These are phyloP conservation scores for Phyllopteryx taeniolatus DNA, from an alignment of 2,113 vertebrate genomes.

Conservation along the genomic window DNA sequence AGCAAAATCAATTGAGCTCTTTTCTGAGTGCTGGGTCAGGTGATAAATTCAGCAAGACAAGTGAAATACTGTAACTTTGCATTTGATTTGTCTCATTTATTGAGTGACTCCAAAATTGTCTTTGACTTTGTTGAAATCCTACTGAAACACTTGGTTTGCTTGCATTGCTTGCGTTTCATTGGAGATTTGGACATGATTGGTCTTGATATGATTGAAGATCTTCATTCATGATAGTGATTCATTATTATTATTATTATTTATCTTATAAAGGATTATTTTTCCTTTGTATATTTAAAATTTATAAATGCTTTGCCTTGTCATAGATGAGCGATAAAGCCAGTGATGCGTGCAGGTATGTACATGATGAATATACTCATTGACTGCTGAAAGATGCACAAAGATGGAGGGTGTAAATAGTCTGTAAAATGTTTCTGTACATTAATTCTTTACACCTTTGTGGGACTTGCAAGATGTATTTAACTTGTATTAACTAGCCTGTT, in stretches of 20 bases:
- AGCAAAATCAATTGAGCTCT: too few species aligned
- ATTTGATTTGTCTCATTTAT: constrained; percentile 33
- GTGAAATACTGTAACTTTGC: neutral
- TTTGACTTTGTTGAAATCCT: constrained; percentile 24
- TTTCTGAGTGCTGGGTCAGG: neutral
- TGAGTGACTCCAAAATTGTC: constrained; percentile 17
- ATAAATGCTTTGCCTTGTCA: constrained; percentile 41
- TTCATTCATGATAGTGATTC: too few species aligned
- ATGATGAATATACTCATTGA: constrained; percentile 21
- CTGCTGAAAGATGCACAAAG: constrained; percentile 30
- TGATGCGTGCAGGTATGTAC: neutral
- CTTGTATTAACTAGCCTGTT: constrained; percentile 61
- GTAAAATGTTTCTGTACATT: constrained; percentile 69
- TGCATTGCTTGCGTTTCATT: constrained; percentile 50
- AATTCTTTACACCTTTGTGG: constrained; percentile 54
- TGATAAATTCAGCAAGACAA: neutral
- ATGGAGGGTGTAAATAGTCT: constrained; percentile 69
- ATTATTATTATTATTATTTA: too few species aligned
- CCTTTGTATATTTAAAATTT: constrained; percentile 40
- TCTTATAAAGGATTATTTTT: constrained; percentile 28
- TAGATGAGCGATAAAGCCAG: neutral
- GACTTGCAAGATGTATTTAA: constrained; percentile 37
- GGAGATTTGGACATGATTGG: constrained; percentile 59
- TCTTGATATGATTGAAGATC: constrained; percentile 45
- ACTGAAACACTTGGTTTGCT: constrained; percentile 52